A percentile compares a stretch with the other conserved stretches of the same genome.
Conservation (phyloP, 2,113 vertebrate genomes). For the Brienomyrus brachyistius region DNA sequence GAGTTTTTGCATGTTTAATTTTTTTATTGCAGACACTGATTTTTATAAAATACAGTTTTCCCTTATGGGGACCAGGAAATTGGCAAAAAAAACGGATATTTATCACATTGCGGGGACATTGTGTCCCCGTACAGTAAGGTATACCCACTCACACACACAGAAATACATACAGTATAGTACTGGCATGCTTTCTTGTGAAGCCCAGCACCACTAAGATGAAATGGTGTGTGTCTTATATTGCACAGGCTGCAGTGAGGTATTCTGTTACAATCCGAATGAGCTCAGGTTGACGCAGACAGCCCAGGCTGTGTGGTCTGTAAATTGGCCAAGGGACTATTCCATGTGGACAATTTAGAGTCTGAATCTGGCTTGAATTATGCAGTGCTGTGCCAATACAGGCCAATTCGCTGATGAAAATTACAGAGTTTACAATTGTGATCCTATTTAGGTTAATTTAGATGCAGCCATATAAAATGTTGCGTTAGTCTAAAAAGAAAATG, state of each 20-base stretch:
- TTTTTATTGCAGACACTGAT: too few species aligned
- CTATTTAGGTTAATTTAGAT: constrained; percentile 10
- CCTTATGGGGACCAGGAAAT: too few species aligned
- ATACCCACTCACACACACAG: not conserved
- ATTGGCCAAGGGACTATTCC: not conserved
- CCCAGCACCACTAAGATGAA: not conserved
- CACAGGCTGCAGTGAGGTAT: not conserved
- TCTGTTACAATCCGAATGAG: not conserved
- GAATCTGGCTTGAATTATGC: constrained; percentile 6
- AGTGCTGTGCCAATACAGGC: not conserved
- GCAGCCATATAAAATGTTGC: not conserved
- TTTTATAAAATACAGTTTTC: too few species aligned
- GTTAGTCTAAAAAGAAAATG: not conserved
- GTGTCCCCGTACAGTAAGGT: too few species aligned
- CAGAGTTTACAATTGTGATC: constrained; percentile 14
- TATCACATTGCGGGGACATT: too few species aligned
- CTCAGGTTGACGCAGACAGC: not conserved
- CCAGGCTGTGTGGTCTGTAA: not conserved
- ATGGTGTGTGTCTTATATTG: not conserved
- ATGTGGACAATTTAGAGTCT: constrained; percentile 7
- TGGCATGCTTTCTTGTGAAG: not conserved
- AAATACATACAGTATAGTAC: not conserved
- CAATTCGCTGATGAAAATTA: constrained; percentile 16
- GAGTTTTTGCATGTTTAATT: too few species aligned
- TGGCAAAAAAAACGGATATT: too few species aligned